These are phyloP conservation scores for Micropoecilia bifurca DNA, from an alignment of 2,797 vertebrate species.

Conservation along the genomic window DNA sequence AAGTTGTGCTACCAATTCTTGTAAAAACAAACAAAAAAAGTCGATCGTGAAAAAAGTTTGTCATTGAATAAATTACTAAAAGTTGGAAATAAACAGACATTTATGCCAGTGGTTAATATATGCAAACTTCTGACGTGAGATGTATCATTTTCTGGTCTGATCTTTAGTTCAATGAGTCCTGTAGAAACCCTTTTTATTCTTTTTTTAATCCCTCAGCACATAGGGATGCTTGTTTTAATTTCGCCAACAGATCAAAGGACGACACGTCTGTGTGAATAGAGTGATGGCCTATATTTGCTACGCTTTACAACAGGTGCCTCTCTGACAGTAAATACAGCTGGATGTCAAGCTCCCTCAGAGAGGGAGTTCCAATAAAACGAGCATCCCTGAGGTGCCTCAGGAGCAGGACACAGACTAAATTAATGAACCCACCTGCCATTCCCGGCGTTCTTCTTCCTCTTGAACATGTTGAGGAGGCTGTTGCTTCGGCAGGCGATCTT, in stretches of 20 bases:
- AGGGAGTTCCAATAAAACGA: slow-evolving; percentile 65
- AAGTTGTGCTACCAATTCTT: not conserved
- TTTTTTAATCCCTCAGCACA: slow-evolving; percentile 66
- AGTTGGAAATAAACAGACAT: not conserved
- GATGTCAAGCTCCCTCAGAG: slow-evolving; percentile 58
- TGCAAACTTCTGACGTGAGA: not conserved
- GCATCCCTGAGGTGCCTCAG: slow-evolving; percentile 76
- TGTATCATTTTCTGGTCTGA: not conserved
- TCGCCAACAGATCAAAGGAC: slow-evolving; percentile 59
- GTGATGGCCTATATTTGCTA: slow-evolving; percentile 73
- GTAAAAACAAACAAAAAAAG: not conserved
- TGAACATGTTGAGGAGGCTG: slow-evolving; percentile 97
- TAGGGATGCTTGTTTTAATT: slow-evolving; percentile 80
- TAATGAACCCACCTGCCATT: slow-evolving; percentile 91
- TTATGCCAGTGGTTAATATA: not conserved
- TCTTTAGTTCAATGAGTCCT: slow-evolving; percentile 15
- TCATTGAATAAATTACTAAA: not conserved
- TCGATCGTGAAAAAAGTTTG: not conserved
- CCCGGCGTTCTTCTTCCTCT: slow-evolving; percentile 93
- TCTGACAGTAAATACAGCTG: slow-evolving; percentile 71
- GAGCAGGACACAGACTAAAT: slow-evolving; percentile 71
- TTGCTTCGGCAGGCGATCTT: slow-evolving; percentile 94
- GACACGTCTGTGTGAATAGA: slow-evolving; percentile 68
- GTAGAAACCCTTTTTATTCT: slow-evolving; percentile 51
- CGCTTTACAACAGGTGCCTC: slow-evolving; percentile 73